Percentiles rank a stretch among this genome's conserved stretches.
These are phyloP conservation scores for Neoarius graeffei DNA, from an alignment of 2,113 vertebrate species.

Conservation along the genomic window DNA sequence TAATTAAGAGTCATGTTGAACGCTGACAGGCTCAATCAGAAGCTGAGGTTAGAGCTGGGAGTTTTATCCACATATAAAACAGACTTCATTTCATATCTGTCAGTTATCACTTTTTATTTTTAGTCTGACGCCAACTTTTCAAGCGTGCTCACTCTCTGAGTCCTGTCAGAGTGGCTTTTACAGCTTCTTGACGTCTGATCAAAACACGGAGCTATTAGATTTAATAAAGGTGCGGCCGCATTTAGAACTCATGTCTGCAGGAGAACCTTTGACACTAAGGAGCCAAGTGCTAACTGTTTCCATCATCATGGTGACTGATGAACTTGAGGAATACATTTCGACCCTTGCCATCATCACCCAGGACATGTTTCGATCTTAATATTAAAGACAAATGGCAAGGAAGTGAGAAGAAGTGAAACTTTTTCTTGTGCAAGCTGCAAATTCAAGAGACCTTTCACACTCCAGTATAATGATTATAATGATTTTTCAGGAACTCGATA, in stretches of 20 bases:
- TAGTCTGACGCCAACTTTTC: constrained; percentile 12
- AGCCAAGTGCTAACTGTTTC: neutral
- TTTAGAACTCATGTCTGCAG: constrained; percentile 16
- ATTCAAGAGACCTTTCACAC: neutral
- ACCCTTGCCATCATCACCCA: neutral
- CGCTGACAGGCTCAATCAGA: constrained; percentile 9
- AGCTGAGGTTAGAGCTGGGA: neutral
- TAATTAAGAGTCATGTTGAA: constrained; percentile 29
- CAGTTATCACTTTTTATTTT: constrained; percentile 29
- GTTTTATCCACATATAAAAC: constrained; percentile 11
- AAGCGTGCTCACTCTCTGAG: neutral
- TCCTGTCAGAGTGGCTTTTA: constrained; percentile 15
- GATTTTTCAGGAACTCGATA: constrained; percentile 28
- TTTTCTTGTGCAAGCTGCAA: neutral
- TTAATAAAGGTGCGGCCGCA: neutral
- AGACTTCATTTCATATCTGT: constrained; percentile 10
- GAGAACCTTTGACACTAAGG: constrained; percentile 10
- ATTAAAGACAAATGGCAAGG: neutral
- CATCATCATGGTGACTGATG: constrained; percentile 22
- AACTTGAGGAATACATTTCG: neutral
- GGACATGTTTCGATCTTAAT: neutral
- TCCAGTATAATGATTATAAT: neutral
- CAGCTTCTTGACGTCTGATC: neutral
- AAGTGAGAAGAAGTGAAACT: neutral
- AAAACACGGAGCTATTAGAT: constrained; percentile 8